Base-by-base conservation (phyloP, 2,113 vertebrate genomes). In the Ploceus nigricollis region DNA sequence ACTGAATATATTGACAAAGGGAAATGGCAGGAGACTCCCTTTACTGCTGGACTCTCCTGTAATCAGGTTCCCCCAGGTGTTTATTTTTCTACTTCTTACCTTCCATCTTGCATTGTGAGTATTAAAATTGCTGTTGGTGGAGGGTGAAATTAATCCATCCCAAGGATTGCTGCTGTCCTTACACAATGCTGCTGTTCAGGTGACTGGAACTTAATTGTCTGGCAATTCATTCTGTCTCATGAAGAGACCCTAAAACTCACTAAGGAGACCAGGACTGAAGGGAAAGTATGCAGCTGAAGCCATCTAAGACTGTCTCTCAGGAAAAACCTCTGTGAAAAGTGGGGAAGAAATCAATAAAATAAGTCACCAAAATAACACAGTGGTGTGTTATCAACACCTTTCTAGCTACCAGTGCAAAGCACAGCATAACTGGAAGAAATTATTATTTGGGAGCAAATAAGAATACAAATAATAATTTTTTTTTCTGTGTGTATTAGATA, bases 11-110 rank as follows among this genome's bases (percentile, higher is more conserved):
- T 40, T 35, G 37, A 68, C 60, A 51, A 80, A 88, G 58, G 31
- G n/a, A 90, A 68, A 70, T 42, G 40, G 23, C 65, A 87, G 44
- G 23, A 93, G 80, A 45, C 40, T 95, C 30, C 1, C 3, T 84
- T 80, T 75, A 44, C 53, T 64, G 60, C 57, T 72, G 35, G 40
- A 68, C 35, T 86, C 19, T 22, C 37, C 22, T 63, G 60, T 93
- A 93, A 75, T 85, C 57, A 35, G 7, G 45, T 93, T 93, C 50
- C 75, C 72, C 10, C 1, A 6, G 44, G 66, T 64, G 78, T 93
- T 93, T 81, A 68, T 75, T 93, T 92, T 88, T 53, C 75, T 88
- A 20, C 76, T 81, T 69, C 88, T 95, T 89, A 47, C 57, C 68
- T 93, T 96, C 92, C 82, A 44, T 78, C 64, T 92, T 86, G 22